Base-by-base conservation (phyloP, 2,888 invertebrate species). In the Hanleya hanleyi region DNA sequence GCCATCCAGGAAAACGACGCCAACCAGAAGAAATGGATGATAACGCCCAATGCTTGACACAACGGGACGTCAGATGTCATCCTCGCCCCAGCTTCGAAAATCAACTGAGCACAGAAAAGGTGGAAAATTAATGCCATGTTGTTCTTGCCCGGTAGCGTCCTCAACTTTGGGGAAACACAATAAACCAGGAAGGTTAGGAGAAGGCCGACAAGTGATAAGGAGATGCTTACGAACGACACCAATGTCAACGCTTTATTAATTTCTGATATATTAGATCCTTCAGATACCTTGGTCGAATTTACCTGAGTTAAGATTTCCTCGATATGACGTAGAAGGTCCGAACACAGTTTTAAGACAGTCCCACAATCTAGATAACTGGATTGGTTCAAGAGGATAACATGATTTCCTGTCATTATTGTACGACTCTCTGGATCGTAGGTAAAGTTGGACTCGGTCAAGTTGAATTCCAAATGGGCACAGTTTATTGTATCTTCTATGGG, bases 21-120 rank as follows among this genome's bases (percentile, higher is more conserved):
- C 66, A 83, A 41, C 81, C 81, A 82, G 41, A 75, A 70, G 57
- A 73, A 80, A 67, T 83, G 83, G n/a, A 78, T 57, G 4, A 71
- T 6, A 26, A 80, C 70, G 9, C 79, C 81, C 26, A 81, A 66
- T 9, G 67, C 67, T 41, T 69, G n/a, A 68, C 83, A 83, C 0
- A 65, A 35, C 1, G 32, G 37, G 32, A 51, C 50, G n/a, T 71
- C 51, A 12, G 69, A 37, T 1, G 70, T 69, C 26, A 32, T 51
- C 33, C 29, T 7, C 9, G 68, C 18, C 1, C 76, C 76, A 57
- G 79, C 75, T 70, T 77, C 70, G 64, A 78, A 77, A 0, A 77
- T 41, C 9, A 69, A 62, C 22, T 81, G 81, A 0, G 79, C 79
- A 0, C 68, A 1, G 38, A 82, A 75, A 18, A 80, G 69, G 15